These are phyloP conservation scores for Zapornia atra DNA, from an alignment of 2,113 vertebrate genomes.

Conservation along the genomic window DNA sequence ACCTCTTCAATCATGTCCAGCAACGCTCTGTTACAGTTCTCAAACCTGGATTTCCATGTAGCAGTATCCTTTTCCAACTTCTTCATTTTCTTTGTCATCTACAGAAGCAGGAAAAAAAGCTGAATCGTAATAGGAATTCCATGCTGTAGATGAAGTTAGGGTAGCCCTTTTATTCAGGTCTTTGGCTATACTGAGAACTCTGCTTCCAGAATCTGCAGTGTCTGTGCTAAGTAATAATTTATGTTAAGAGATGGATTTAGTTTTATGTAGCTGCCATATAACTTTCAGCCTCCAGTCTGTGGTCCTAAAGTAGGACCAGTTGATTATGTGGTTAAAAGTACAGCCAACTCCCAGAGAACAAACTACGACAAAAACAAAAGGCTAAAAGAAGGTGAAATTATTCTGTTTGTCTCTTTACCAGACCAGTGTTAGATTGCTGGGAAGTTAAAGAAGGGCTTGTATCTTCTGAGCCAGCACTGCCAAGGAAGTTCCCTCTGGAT, in stretches of 20 bases:
- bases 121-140: not conserved
- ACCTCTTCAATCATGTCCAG: slow-evolving; percentile 96
- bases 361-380: not conserved
- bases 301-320: not conserved
- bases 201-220: not conserved
- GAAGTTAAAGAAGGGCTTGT: not conserved
- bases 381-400: not conserved
- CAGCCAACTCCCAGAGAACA: not conserved
- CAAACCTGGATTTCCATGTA: slow-evolving; percentile 93
- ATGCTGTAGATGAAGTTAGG: not conserved
- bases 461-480: not conserved
- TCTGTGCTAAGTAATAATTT: not conserved
- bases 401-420: not conserved
- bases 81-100: slow-evolving; percentile 98
- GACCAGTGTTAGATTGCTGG: not conserved
- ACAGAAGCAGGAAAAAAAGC: slow-evolving; percentile 41
- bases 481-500: not conserved
- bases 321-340: not conserved
- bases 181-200: not conserved
- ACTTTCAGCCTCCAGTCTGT: not conserved
- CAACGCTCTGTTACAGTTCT: slow-evolving; percentile 94
- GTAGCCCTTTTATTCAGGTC: not conserved
- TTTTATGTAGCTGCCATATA: not conserved
- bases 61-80: slow-evolving; percentile 93
- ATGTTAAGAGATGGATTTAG: not conserved